phyloP scores from a whole-genome alignment of 1,140 invertebrate genomes.

The Caenorhabditis latens region DNA sequence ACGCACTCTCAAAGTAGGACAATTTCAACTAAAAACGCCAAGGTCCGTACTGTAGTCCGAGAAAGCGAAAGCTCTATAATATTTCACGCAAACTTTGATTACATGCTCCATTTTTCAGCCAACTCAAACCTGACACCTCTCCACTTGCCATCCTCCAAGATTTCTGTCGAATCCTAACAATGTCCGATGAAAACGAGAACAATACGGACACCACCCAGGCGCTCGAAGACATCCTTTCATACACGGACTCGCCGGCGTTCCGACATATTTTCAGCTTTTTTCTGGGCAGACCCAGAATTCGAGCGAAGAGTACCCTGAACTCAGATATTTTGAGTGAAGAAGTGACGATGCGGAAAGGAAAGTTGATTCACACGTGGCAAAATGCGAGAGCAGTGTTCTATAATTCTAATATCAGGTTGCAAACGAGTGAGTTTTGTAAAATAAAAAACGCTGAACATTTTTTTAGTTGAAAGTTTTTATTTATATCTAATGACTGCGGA shows the following conservation, averaged over 20 bases:
- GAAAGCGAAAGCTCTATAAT: too few species aligned
- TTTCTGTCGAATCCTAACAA: slow-evolving; percentile 30
- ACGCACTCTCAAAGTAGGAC: too few species aligned
- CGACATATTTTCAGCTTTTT: slow-evolving; percentile 38
- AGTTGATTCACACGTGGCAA: slow-evolving; percentile 30
- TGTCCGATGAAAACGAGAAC: slow-evolving; percentile 23
- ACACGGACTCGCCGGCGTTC: slow-evolving; percentile 11
- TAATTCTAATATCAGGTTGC: slow-evolving; percentile 31
- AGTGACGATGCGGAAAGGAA: slow-evolving; percentile 22
- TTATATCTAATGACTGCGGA: too few species aligned
- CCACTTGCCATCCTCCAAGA: slow-evolving; percentile 9
- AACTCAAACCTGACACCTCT: slow-evolving; percentile 40
- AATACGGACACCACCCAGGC: not conserved
- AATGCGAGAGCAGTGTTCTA: slow-evolving; percentile 44
- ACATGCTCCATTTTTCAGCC: not conserved
- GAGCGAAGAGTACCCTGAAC: slow-evolving; percentile 22
- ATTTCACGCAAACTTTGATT: not conserved
- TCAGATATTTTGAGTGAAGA: slow-evolving; percentile 27
- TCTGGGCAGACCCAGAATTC: not conserved
- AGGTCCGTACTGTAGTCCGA: too few species aligned
- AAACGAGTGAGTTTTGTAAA: slow-evolving; percentile 23
- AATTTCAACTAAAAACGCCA: too few species aligned
- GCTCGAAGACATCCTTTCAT: not conserved
- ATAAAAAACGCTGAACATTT: not conserved
- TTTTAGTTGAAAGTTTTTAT: not conserved